Evolutionary conservation across 1,140 invertebrate genomes (phyloP).

Genomic region (Lucilia sericata): DNA sequence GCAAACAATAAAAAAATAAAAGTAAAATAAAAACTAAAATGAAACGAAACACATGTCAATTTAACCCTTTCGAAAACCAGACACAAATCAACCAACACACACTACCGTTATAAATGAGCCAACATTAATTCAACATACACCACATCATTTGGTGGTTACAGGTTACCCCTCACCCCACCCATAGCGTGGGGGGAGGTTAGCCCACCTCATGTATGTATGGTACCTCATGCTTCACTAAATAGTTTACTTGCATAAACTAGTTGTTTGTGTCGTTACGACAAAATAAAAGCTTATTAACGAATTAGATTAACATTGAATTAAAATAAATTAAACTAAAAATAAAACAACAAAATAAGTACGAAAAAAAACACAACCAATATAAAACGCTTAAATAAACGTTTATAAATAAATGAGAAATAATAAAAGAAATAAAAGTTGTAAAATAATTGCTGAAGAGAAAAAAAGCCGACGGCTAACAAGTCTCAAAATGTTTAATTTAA

Average conservation of each 20-base stretch:
- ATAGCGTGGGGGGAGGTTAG: background rate
- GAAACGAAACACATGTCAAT: slow-evolving; percentile 11
- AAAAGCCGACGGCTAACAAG: slow-evolving; percentile 9
- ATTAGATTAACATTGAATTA: slow-evolving; percentile 17
- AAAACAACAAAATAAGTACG: background rate
- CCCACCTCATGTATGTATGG: background rate
- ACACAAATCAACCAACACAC: background rate
- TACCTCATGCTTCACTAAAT: background rate
- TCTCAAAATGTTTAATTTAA: background rate
- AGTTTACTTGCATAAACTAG: background rate
- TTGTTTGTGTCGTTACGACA: background rate
- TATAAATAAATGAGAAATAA: background rate
- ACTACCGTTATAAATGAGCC: background rate
- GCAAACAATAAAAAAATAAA: slow-evolving; percentile 13
- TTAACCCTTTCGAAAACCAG: slow-evolving; percentile 10
- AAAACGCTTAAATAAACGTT: slow-evolving; percentile 12
- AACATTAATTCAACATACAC: background rate
- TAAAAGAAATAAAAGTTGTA: background rate
- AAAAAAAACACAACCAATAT: background rate
- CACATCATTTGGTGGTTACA: background rate
- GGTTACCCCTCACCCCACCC: background rate
- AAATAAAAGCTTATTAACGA: slow-evolving; percentile 12
- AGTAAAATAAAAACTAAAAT: background rate
- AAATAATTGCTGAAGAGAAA: background rate
- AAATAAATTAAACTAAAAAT: background rate